Conservation (phyloP, 2,797 vertebrate species). For the Oreochromis grahami region DNA sequence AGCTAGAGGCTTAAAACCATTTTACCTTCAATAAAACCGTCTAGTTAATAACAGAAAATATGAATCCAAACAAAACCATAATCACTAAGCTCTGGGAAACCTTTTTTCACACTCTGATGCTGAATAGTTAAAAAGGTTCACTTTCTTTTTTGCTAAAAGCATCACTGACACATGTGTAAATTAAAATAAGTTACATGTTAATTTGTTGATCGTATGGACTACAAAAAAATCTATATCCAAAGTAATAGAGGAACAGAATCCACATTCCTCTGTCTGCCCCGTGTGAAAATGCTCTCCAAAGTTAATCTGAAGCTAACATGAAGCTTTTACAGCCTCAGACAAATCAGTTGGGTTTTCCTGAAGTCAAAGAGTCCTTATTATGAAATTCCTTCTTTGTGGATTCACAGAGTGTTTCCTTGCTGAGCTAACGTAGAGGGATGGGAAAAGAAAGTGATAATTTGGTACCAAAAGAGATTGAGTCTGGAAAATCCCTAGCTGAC, state of each 20-base stretch:
- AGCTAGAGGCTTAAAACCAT: background rate
- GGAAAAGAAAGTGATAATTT: background rate
- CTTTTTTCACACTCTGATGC: background rate
- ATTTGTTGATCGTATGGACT: background rate
- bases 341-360: background rate
- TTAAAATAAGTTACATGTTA: background rate
- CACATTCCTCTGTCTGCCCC: background rate
- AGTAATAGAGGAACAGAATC: background rate
- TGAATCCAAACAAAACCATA: background rate
- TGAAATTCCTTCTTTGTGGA: conserved; percentile 15
- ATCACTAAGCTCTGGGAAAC: background rate
- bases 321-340: background rate
- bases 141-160: background rate
- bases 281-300: background rate
- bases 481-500: background rate
- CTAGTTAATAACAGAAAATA: background rate
- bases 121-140: background rate
- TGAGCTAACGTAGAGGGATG: background rate
- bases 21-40: background rate
- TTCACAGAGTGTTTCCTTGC: background rate
- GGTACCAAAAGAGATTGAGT: background rate
- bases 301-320: background rate
- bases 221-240: background rate
- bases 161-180: background rate
- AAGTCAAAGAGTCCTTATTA: background rate